phyloP scores from a whole-genome alignment of 1,140 invertebrate genomes.

The Bombus polaris region DNA sequence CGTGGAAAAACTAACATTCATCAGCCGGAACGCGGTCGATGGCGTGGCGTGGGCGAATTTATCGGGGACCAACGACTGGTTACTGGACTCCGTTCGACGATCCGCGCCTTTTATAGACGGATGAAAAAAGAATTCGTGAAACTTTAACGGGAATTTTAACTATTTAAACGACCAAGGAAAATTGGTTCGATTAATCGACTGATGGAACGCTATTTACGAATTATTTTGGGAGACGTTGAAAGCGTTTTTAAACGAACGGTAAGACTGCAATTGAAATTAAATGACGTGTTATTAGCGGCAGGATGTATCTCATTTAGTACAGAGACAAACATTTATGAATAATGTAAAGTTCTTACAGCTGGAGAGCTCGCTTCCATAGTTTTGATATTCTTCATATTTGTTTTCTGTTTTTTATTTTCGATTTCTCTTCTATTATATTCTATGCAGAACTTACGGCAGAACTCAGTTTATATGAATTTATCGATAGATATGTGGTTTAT shows the following conservation, averaged over 20 bases:
- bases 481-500: too few relatives aligned
- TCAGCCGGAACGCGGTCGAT: slow-evolving; percentile 16
- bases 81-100: neutral
- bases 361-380: too few relatives aligned
- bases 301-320: neutral
- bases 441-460: too few relatives aligned
- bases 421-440: neutral
- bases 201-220: neutral
- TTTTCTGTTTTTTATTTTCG: neutral
- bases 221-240: too few relatives aligned
- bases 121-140: neutral
- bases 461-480: too few relatives aligned
- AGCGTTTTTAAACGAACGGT: neutral
- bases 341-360: neutral
- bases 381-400: neutral
- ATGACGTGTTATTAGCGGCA: neutral
- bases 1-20: slow-evolving; percentile 7
- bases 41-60: slow-evolving; percentile 34
- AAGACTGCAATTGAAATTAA: neutral
- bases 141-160: neutral
- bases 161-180: neutral
- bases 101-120: neutral
- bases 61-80: slow-evolving; percentile 5
- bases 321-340: neutral
- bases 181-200: neutral